Percentiles rank a stretch among this genome's conserved stretches.
Conservation (phyloP, 2,797 vertebrate species). For the Acanthurus leucopareius region DNA sequence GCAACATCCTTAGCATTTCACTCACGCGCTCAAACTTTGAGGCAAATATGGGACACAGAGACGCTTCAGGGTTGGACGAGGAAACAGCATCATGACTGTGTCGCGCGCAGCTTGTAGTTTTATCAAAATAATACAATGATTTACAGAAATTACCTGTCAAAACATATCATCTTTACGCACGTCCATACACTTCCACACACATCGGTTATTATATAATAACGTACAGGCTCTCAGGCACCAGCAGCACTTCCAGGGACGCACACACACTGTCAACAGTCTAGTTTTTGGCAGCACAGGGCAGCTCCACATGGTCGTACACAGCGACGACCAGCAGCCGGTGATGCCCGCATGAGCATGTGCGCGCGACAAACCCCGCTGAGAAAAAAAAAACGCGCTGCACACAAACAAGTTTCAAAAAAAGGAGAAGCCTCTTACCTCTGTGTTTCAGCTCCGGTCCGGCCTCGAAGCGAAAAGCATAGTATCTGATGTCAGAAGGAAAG, state of each 20-base stretch:
- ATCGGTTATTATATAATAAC: no score
- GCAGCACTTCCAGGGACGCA: no score
- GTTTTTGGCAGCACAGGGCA: constrained; percentile 8
- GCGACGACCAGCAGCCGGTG: constrained; percentile 19
- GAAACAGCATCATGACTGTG: not conserved
- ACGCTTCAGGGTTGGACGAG: not conserved
- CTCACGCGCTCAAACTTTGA: constrained; percentile 65
- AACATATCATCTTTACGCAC: no score
- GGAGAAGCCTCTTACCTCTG: constrained; percentile 52
- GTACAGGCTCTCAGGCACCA: no score
- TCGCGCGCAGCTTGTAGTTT: not conserved
- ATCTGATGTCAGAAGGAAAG: constrained; percentile 26
- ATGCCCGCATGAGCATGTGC: constrained; percentile 28
- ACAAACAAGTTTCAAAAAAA: not conserved
- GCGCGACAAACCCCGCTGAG: constrained; percentile 9
- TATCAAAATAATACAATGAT: not conserved
- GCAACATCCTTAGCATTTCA: constrained; percentile 59
- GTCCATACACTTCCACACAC: no score
- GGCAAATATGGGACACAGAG: not conserved
- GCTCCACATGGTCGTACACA: constrained; percentile 58
- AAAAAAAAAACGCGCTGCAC: not conserved
- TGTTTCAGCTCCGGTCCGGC: constrained; percentile 29
- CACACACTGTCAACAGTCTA: no score
- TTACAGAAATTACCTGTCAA: no score
- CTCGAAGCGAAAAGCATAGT: constrained; percentile 24